Evolutionary conservation across 2,888 invertebrate species (phyloP), one percentile per base, ranked within the genome.

Genomic region (Perizoma flavofasciatum): DNA sequence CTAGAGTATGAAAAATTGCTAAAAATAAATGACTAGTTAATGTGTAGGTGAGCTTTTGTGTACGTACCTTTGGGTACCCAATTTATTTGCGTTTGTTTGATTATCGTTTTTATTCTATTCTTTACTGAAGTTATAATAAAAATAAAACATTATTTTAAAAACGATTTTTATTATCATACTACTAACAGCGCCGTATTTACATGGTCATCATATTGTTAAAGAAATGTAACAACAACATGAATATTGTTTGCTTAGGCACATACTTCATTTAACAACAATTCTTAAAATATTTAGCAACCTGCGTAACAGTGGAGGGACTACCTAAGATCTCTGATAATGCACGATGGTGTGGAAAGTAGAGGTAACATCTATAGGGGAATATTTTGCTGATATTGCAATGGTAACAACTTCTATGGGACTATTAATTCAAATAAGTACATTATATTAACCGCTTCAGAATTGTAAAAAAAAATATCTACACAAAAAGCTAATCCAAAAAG

Each of bases 151-250:
- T 60, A 74, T 77, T 82, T 83, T 89, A 90, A 89, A 87, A 87
- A 90, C 88, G 83, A 83, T 83, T 88, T 79, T 85, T 89, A 89
- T 89, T 90, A 88, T 85, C 85, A 87, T 86, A 88, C 89, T 91
- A 91, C 91, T 89, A 91, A 92, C 91, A 89, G 92, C 89, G 90
- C 87, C 88, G 89, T 89, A 91, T 89, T 88, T 90, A 91, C 90
- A 91, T 88, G 83, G 85, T 88, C 85, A 83, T 87, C 83, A 90
- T 91, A 91, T 91, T 91, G 91, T 88, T 89, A 90, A 86, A 87
- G 91, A 92, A 91, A 92, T 91, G 91, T 91, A 92, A 92, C 92
- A 87, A 89, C 84, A 86, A 85, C 82, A 76, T 72, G 74, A 78
- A 85, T 82, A 85, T 85, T 82, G 82, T 83, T 86, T 82, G 81